Evolutionary conservation across 2,888 invertebrate species (phyloP).

Genomic region (Amblyjoppa fuscipennis): DNA sequence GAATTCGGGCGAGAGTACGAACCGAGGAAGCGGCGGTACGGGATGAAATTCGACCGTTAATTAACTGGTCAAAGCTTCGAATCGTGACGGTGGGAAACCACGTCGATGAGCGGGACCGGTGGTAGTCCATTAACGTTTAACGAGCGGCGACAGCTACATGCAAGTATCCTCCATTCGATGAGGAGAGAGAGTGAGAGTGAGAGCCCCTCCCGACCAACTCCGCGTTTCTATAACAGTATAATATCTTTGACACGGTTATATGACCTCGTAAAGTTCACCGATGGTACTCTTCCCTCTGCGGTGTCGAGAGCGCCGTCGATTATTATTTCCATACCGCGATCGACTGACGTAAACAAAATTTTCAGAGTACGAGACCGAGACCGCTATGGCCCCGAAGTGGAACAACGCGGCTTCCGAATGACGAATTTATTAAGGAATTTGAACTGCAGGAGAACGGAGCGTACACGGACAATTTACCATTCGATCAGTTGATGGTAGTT

Average conservation of each 20-base stretch:
- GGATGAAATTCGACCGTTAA: slow-evolving; percentile 46
- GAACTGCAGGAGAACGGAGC: neutral
- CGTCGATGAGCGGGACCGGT: slow-evolving; percentile 52
- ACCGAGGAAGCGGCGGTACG: neutral
- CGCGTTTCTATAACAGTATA: slow-evolving; percentile 50
- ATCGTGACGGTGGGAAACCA: slow-evolving; percentile 59
- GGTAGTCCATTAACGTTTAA: slow-evolving; percentile 61
- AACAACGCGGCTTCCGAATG: neutral
- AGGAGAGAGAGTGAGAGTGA: neutral
- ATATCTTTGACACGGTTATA: slow-evolving; percentile 56
- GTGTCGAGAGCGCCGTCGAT: neutral
- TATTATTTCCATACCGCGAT: neutral
- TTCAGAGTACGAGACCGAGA: neutral
- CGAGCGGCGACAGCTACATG: slow-evolving; percentile 59
- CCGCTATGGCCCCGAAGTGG: neutral
- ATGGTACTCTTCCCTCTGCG: neutral
- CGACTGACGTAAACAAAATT: slow-evolving; percentile 13
- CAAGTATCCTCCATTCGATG: slow-evolving; percentile 28
- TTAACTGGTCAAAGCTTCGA: slow-evolving; percentile 55
- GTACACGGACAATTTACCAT: neutral
- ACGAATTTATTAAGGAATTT: neutral
- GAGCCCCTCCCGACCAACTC: neutral
- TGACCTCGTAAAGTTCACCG: slow-evolving; percentile 36
- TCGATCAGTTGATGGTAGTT: neutral
- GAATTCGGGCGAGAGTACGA: neutral